Percentiles rank a stretch among this genome's conserved stretches.
These are phyloP conservation scores for Arvicanthis niloticus DNA, from an alignment of 2,113 vertebrate species.

Conservation along the genomic window DNA sequence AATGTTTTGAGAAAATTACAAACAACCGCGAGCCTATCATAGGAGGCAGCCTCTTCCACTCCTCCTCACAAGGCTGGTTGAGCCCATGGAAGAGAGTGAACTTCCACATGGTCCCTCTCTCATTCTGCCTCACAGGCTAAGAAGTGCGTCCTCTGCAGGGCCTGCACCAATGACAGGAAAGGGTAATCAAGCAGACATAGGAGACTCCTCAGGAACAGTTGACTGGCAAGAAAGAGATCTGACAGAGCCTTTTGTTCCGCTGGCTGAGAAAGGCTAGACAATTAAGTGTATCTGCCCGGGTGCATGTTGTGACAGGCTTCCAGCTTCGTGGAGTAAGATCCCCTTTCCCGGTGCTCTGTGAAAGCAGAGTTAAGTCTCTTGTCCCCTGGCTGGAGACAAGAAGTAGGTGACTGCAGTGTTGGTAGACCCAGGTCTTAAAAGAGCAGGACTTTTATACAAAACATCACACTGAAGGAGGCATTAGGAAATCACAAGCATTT, in stretches of 20 bases:
- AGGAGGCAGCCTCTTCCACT: constrained; percentile 21
- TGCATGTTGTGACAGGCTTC: background rate
- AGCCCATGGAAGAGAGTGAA: background rate
- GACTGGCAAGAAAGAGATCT: background rate
- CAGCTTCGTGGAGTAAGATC: background rate
- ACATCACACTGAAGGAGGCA: background rate
- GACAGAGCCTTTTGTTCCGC: background rate
- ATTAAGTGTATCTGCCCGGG: background rate
- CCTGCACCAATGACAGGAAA: background rate
- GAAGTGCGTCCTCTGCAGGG: background rate
- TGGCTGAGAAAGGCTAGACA: background rate
- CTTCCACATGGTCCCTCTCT: background rate
- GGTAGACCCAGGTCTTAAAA: background rate
- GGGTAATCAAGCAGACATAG: background rate
- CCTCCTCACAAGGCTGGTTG: background rate
- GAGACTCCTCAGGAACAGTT: background rate
- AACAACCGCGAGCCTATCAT: constrained; percentile 54
- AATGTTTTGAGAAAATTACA: constrained; percentile 74
- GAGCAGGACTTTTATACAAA: background rate
- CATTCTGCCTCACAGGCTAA: too few species aligned
- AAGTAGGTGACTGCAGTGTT: background rate
- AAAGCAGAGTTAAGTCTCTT: background rate
- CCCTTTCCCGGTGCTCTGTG: background rate
- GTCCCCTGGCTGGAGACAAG: background rate
- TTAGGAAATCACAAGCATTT: background rate